These are phyloP conservation scores for Paraplagusia blochii DNA, from an alignment of 2,113 vertebrate species.

Conservation along the genomic window DNA sequence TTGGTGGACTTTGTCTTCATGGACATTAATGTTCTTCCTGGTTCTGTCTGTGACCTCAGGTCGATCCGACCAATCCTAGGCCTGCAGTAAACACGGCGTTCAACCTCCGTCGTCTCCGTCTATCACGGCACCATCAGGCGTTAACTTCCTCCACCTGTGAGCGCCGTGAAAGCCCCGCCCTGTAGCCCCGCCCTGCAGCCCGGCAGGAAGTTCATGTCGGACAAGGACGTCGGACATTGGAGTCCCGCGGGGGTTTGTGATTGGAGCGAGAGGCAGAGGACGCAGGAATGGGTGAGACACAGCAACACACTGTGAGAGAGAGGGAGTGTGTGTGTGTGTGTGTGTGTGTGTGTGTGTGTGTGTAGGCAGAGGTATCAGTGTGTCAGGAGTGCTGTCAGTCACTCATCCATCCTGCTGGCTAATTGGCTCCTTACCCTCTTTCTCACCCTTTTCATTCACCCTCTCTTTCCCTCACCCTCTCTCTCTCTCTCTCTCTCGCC, in stretches of 20 bases:
- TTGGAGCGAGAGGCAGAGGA: constrained; percentile 35
- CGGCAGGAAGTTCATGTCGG: constrained; percentile 37
- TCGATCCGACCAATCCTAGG: too few relatives aligned
- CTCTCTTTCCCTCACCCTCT: constrained; percentile 36
- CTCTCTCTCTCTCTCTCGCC: constrained; percentile 24
- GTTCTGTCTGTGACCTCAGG: too few relatives aligned
- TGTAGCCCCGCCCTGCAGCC: constrained; percentile 21
- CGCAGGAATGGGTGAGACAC: constrained; percentile 45
- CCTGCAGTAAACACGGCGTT: too few relatives aligned
- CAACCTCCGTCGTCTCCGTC: too few relatives aligned
- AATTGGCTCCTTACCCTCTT: constrained; percentile 99
- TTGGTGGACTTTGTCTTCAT: too few relatives aligned
- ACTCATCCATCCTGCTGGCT: constrained; percentile 99
- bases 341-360: constrained; percentile 30
- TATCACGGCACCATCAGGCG: too few relatives aligned
- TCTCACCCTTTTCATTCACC: constrained; percentile 64
- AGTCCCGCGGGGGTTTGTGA: constrained; percentile 20
- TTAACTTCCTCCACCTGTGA: too few relatives aligned
- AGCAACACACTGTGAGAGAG: constrained; percentile 41
- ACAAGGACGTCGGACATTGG: constrained; percentile 47
- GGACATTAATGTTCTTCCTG: too few relatives aligned
- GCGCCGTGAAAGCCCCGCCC: constrained; percentile 17
- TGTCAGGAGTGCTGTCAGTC: constrained; percentile 98
- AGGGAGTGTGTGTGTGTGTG: constrained; percentile 35
- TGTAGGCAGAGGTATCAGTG: constrained; percentile 83